These are phyloP conservation scores for Sebastes matsubarae DNA, from an alignment of 2,797 vertebrate species.

Conservation along the genomic window DNA sequence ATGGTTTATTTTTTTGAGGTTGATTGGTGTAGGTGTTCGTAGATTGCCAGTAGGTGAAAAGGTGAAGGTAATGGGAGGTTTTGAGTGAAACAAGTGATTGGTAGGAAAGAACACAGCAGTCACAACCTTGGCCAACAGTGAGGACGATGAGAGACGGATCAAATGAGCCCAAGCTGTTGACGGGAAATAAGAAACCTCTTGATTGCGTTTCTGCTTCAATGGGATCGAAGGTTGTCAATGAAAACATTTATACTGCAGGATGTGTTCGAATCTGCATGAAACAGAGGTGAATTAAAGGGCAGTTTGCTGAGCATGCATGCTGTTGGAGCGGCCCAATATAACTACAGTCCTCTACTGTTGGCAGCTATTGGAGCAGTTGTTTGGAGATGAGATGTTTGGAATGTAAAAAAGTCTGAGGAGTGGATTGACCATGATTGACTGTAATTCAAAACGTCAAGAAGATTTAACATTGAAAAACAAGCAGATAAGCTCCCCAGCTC, in stretches of 20 bases:
- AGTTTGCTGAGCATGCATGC: background rate
- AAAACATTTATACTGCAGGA: background rate
- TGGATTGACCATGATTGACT: slow-evolving; percentile 40
- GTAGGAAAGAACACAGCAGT: background rate
- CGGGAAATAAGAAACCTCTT: slow-evolving; percentile 4
- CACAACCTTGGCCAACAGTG: slow-evolving; percentile 6
- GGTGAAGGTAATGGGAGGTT: background rate
- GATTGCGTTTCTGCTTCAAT: slow-evolving; percentile 31
- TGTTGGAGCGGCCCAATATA: background rate
- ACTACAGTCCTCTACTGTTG: background rate
- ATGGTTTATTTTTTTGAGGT: background rate
- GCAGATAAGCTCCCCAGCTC: background rate
- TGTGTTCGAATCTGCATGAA: slow-evolving; percentile 1
- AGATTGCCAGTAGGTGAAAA: background rate
- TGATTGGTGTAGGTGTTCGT: background rate
- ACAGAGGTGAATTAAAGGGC: background rate
- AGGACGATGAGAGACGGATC: slow-evolving; percentile 13
- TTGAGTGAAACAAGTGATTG: slow-evolving; percentile 8
- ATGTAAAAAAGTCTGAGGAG: slow-evolving; percentile 47
- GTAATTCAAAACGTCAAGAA: slow-evolving; percentile 42
- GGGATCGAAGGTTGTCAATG: background rate
- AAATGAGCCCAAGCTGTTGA: slow-evolving; percentile 31
- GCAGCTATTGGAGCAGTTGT: slow-evolving; percentile 48
- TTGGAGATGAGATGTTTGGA: slow-evolving; percentile 45
- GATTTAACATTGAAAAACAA: slow-evolving; percentile 19